Evolutionary conservation across 2,113 vertebrate species (phyloP).

Genomic region (Gymnogyps californianus): DNA sequence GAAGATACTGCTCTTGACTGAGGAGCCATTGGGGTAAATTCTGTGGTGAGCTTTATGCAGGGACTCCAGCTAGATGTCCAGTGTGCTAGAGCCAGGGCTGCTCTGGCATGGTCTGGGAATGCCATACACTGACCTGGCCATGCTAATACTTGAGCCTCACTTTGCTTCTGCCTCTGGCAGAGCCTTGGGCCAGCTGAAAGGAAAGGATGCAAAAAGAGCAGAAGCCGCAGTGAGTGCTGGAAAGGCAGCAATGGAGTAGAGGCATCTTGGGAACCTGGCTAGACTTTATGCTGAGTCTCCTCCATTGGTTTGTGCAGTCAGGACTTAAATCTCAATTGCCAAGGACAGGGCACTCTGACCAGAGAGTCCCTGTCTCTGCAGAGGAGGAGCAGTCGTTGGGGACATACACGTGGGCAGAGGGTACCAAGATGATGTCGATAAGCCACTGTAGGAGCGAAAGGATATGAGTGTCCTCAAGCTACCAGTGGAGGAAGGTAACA

Average conservation of each 20-base stretch:
- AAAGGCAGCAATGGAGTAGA: background rate
- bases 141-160: background rate
- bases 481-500: background rate
- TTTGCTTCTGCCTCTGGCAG: background rate
- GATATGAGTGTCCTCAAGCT: background rate
- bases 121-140: background rate
- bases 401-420: background rate
- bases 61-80: background rate
- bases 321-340: background rate
- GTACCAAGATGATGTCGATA: background rate
- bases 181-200: background rate
- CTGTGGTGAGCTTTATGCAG: background rate
- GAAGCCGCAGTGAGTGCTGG: background rate
- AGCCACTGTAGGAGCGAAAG: background rate
- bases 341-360: background rate
- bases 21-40: background rate
- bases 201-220: background rate
- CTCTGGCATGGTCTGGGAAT: background rate
- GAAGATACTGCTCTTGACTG: background rate
- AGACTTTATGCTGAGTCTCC: background rate
- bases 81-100: fast-evolving
- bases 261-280: background rate
- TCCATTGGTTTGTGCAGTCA: background rate
- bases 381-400: background rate
- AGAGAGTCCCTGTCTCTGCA: background rate